Evolutionary conservation across 2,797 vertebrate species (phyloP).

Genomic region (Leucoraja ocellata): DNA sequence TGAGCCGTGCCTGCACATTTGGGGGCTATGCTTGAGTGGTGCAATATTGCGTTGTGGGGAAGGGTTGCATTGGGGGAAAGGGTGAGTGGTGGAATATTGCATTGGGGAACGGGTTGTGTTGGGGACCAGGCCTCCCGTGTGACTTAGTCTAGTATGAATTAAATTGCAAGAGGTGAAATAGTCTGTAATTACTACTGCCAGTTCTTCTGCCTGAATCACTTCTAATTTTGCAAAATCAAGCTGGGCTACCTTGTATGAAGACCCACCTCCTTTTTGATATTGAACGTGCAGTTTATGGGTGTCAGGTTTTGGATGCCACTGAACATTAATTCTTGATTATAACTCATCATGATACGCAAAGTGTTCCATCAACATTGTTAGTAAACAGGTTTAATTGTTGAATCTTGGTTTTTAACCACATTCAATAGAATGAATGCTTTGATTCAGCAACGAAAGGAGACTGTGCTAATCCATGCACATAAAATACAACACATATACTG

Average conservation of each 20-base stretch:
- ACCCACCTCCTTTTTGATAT: not conserved
- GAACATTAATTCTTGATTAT: not conserved
- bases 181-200: not conserved
- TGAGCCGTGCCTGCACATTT: no score
- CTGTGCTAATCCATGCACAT: constrained; percentile 60
- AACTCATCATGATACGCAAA: not conserved
- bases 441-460: constrained; percentile 58
- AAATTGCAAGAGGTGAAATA: not conserved
- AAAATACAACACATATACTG: constrained; percentile 62
- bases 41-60: no score
- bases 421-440: constrained; percentile 53
- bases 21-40: no score
- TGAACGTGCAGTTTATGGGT: not conserved
- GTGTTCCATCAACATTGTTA: constrained; percentile 46
- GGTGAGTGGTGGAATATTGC: no score
- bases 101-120: no score
- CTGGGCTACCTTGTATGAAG: not conserved
- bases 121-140: no score
- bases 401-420: constrained; percentile 56
- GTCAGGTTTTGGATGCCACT: not conserved
- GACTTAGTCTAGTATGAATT: not conserved
- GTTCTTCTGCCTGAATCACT: not conserved
- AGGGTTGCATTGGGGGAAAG: no score
- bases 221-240: not conserved
- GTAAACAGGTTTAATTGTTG: constrained; percentile 47